These are phyloP conservation scores for Amiota mariae DNA, from an alignment of 2,888 invertebrate genomes.

Conservation along the genomic window DNA sequence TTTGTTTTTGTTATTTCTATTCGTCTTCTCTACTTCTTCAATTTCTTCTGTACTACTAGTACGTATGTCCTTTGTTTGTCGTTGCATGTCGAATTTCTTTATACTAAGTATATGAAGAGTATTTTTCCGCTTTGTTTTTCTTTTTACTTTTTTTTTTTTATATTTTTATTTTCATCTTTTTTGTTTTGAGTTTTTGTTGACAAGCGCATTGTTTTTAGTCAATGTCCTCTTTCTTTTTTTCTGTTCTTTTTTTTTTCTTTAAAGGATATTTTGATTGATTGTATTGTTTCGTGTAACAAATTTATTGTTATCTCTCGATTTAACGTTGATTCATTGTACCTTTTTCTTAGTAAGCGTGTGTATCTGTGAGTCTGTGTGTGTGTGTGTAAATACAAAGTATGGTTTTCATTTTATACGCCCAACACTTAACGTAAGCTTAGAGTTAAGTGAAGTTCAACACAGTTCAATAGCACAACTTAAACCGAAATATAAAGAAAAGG, in stretches of 20 bases:
- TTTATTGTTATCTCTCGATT: slow-evolving; percentile 48
- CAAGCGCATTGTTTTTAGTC: background rate
- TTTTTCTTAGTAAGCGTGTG: background rate
- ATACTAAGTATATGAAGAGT: slow-evolving; percentile 38
- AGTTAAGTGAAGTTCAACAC: slow-evolving; percentile 7
- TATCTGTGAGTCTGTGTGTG: slow-evolving; percentile 27
- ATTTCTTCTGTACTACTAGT: too few relatives aligned
- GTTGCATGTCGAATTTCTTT: slow-evolving; percentile 2
- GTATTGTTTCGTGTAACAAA: slow-evolving; percentile 62
- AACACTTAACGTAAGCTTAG: slow-evolving; percentile 31
- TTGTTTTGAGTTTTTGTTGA: slow-evolving; percentile 26
- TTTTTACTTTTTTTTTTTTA: background rate
- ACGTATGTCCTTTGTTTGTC: slow-evolving; percentile 18
- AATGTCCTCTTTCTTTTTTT: slow-evolving; percentile 17
- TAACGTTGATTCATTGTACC: slow-evolving; percentile 18
- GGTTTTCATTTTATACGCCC: slow-evolving; percentile 35
- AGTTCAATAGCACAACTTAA: background rate
- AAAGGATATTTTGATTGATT: slow-evolving; percentile 59
- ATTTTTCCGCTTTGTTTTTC: slow-evolving; percentile 15
- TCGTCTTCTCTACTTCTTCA: too few relatives aligned
- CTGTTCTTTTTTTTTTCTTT: too few relatives aligned
- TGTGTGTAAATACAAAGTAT: too few relatives aligned
- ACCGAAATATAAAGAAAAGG: too few relatives aligned
- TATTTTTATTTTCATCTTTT: too few relatives aligned
- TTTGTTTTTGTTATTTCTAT: too few relatives aligned